Percentiles rank a stretch among this genome's conserved stretches.
Conservation (phyloP, 2,797 vertebrate genomes). For the Anableps anableps region DNA sequence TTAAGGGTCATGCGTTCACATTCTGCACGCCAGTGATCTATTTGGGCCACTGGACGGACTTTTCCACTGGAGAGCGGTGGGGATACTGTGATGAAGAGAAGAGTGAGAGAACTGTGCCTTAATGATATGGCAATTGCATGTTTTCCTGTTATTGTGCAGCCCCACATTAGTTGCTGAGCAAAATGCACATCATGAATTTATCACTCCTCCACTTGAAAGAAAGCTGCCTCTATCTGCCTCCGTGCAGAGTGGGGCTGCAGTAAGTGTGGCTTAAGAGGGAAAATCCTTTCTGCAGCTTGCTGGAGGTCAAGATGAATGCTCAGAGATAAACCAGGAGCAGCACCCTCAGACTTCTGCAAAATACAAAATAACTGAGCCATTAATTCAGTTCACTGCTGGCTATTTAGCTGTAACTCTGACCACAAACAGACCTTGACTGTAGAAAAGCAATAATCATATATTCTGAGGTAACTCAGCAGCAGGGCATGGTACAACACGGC, state of each 20-base stretch:
- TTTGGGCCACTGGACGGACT: neutral
- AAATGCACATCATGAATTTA: slow-evolving; percentile 2
- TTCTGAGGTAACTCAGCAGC: slow-evolving; percentile 5
- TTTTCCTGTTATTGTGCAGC: neutral
- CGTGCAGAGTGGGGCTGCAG: slow-evolving; percentile 7
- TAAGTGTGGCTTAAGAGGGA: slow-evolving; percentile 31
- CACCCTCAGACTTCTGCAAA: slow-evolving; percentile 36
- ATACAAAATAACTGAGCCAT: slow-evolving; percentile 35
- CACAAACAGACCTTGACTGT: neutral
- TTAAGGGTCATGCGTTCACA: neutral
- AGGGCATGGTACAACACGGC: neutral
- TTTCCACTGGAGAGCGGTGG: neutral
- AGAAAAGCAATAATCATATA: slow-evolving; percentile 15
- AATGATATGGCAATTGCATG: neutral
- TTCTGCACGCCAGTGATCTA: neutral
- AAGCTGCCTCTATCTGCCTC: slow-evolving; percentile 5
- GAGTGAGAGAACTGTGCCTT: neutral
- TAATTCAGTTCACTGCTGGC: slow-evolving; percentile 32
- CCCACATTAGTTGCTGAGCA: slow-evolving; percentile 6
- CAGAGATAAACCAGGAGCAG: slow-evolving; percentile 12
- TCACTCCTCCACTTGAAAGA: slow-evolving; percentile 10
- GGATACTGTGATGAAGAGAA: neutral
- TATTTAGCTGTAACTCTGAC: slow-evolving; percentile 13
- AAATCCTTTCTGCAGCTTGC: slow-evolving; percentile 15
- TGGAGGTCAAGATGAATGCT: slow-evolving; percentile 13